These are phyloP conservation scores for Acholoe squamosa DNA, from an alignment of 2,888 invertebrate genomes.

Conservation along the genomic window DNA sequence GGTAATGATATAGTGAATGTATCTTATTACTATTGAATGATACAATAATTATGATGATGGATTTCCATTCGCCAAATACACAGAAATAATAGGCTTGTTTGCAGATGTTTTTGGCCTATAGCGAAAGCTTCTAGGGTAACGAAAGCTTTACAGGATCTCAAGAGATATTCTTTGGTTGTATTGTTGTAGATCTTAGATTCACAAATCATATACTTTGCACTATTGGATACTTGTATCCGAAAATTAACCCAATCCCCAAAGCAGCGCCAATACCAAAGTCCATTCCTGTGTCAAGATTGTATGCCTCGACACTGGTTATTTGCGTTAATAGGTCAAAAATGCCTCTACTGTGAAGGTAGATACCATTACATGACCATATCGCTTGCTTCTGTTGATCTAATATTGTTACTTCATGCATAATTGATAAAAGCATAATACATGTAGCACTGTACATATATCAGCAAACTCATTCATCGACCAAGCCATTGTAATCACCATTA, in stretches of 20 bases:
- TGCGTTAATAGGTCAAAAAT: constrained; percentile 14
- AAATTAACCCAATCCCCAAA: not conserved
- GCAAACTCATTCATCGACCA: too few relatives aligned
- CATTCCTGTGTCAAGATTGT: not conserved
- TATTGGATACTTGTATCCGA: not conserved
- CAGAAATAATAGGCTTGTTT: not conserved
- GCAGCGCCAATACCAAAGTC: constrained; percentile 52
- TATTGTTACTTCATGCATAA: not conserved
- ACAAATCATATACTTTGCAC: not conserved
- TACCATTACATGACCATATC: not conserved
- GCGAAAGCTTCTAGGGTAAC: constrained; percentile 40
- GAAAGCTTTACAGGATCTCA: constrained; percentile 43
- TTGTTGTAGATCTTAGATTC: constrained; percentile 45
- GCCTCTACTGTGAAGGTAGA: not conserved
- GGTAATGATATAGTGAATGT: constrained; percentile 25
- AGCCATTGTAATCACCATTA: not conserved
- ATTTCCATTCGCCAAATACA: constrained; percentile 21
- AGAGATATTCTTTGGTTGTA: constrained; percentile 1
- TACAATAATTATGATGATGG: not conserved
- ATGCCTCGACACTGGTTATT: constrained; percentile 23
- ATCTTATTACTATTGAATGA: not conserved
- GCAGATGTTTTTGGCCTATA: constrained; percentile 41
- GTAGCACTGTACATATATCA: constrained; percentile 27
- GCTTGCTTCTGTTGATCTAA: constrained; percentile 36
- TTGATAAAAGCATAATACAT: constrained; percentile 15